A percentile compares a stretch with the other conserved stretches of the same genome.
These are phyloP conservation scores for Microcebus lehilahytsara DNA, from an alignment of 2,113 vertebrate species.

Conservation along the genomic window DNA sequence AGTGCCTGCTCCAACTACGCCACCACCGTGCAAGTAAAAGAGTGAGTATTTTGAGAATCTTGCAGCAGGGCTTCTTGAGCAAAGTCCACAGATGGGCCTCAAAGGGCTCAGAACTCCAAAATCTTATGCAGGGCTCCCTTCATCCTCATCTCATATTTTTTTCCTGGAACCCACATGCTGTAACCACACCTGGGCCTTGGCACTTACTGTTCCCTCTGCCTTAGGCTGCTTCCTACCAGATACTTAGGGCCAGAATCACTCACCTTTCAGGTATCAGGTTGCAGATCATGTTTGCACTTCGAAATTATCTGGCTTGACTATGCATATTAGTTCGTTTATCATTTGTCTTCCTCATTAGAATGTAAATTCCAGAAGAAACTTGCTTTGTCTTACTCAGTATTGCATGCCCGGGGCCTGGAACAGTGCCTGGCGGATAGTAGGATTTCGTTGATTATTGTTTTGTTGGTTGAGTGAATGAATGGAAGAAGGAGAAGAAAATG, in stretches of 20 bases:
- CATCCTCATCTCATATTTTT: not conserved
- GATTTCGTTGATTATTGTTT: not conserved
- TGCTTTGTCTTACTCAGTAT: not conserved
- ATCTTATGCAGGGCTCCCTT: not conserved
- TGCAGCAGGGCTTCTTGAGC: not conserved
- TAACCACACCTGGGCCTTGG: not conserved
- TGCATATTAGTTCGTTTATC: not conserved
- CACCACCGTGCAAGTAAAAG: constrained; percentile 94
- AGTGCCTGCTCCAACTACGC: constrained; percentile 87
- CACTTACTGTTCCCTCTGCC: not conserved
- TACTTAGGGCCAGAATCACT: not conserved
- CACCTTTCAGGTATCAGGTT: not conserved
- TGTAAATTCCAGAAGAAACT: not conserved
- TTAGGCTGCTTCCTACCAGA: not conserved
- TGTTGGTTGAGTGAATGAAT: not conserved
- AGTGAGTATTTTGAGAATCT: constrained; percentile 87
- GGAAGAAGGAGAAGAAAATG: not conserved
- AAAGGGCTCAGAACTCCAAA: not conserved
- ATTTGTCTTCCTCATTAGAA: not conserved
- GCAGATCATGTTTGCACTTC: constrained; percentile 20
- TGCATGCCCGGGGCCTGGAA: not conserved
- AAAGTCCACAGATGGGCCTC: not conserved
- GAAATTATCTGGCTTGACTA: constrained; percentile 21
- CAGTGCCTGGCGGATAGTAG: not conserved
- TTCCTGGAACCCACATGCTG: not conserved